Base-by-base conservation (phyloP, 2,113 vertebrate species). In the Nycticorax nycticorax region DNA sequence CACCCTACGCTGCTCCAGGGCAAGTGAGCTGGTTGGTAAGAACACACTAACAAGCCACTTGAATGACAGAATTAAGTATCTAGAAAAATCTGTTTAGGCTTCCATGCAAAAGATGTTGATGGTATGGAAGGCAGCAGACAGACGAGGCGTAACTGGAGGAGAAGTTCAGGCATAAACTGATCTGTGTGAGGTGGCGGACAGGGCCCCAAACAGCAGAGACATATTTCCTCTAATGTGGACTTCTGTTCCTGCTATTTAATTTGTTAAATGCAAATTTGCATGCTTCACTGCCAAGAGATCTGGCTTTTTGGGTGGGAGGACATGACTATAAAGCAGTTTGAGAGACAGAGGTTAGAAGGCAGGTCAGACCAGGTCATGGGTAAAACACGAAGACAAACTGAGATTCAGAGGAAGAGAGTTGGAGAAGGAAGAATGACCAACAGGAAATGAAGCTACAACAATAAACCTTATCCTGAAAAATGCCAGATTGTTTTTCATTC, bases 401-500 rank as follows among this genome's bases (percentile, higher is more conserved):
- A 82, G 71, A 72, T 68, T 82, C 39, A 72, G 56, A 0, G 0
- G 89, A 77, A 59, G 37, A 81, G 22, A 91, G 56, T 0, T 89
- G 52, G 50, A 81, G 74, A 72, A 89, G 81, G 74, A 82, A 79
- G 77, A 85, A 88, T 27, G 82, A 91, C 81, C 77, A 73, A 88
- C 92, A 96, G 96, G 96, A 97, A 96, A 96, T 96, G 92, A 96
- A 95, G 89, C 53, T 85, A 27, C 81, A 92, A 85, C 84, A 96
- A 85, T 73, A 96, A 96, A 96, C 81, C 21, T 81, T 82, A 63
- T 82, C 66, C 96, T 94, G 93, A 96, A 94, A 96, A 94, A 96
- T 73, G 84, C 64, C 86, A 89, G 89, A 96, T 84, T 96, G 96
- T 94, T 96, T 94, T 96, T 89, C 87, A 96, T 97, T 97, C 96